phyloP scores from a whole-genome alignment of 1,140 invertebrate species.

The Aphelenchoides besseyi region DNA sequence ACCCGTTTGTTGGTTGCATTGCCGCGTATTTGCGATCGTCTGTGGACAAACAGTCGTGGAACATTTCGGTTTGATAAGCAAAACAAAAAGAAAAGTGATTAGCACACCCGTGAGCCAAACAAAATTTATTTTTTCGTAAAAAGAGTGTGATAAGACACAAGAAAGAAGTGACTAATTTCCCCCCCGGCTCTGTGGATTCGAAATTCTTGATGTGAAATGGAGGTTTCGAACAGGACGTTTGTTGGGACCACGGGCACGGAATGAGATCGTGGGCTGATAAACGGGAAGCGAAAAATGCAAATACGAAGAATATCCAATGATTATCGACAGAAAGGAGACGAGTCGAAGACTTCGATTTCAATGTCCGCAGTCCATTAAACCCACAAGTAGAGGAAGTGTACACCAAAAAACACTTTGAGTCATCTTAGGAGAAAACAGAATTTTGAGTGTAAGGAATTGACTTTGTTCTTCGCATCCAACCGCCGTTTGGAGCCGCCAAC shows the following conservation, averaged over 20 bases:
- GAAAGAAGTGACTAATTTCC: not conserved
- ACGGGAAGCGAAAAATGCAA: constrained; percentile 2
- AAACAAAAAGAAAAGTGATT: too few species aligned
- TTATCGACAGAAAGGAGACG: not conserved
- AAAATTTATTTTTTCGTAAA: too few species aligned
- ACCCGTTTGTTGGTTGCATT: too few species aligned
- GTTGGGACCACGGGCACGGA: too few species aligned
- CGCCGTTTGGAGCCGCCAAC: not conserved
- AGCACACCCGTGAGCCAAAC: too few species aligned
- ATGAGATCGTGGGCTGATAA: not conserved
- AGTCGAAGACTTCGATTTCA: not conserved
- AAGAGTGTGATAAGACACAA: not conserved
- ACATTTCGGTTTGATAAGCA: too few species aligned
- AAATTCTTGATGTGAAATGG: too few species aligned
- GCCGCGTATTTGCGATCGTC: too few species aligned
- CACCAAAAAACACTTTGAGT: not conserved
- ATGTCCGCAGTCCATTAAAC: not conserved
- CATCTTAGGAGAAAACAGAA: too few species aligned
- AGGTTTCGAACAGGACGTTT: too few species aligned
- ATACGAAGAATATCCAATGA: not conserved
- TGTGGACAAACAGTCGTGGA: too few species aligned
- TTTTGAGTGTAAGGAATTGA: not conserved
- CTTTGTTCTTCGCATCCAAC: not conserved
- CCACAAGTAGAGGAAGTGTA: not conserved
- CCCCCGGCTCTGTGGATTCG: too few species aligned